Percentiles rank a stretch among this genome's conserved stretches.
phyloP scores from a whole-genome alignment of 2,113 vertebrate genomes.

The Thunnus thynnus region DNA sequence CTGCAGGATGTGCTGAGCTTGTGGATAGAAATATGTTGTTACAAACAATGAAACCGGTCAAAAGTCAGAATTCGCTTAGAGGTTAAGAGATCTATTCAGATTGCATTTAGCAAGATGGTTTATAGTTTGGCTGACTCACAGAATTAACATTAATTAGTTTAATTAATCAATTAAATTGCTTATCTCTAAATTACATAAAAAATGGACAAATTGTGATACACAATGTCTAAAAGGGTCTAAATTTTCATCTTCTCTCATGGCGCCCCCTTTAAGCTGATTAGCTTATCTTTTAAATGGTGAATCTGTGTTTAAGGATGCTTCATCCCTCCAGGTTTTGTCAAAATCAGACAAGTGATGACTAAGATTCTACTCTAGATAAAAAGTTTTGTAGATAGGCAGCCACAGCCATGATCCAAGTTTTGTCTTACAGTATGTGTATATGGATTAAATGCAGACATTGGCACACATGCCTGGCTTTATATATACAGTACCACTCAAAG shows the following conservation, averaged over 20 bases:
- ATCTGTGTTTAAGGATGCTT: background rate
- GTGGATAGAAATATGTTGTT: background rate
- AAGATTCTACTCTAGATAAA: background rate
- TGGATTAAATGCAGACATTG: background rate
- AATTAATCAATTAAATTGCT: no score
- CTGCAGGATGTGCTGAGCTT: slow-evolving; percentile 32
- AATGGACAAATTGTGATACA: background rate
- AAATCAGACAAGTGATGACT: background rate
- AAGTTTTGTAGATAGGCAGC: background rate
- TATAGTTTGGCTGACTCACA: no score
- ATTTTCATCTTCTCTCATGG: background rate
- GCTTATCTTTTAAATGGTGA: background rate
- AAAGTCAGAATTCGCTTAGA: background rate
- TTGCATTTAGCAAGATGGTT: no score
- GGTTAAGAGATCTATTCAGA: background rate
- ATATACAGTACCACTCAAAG: no score
- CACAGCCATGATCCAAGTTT: background rate
- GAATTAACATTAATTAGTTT: no score
- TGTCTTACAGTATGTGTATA: background rate
- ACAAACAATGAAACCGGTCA: background rate
- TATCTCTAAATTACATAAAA: background rate
- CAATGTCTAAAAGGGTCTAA: background rate
- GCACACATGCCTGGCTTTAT: no score
- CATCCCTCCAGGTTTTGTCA: background rate
- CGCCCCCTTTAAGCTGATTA: background rate